Base-by-base conservation (phyloP, 2,888 invertebrate species). In the Leptinotarsa peninsularis region DNA sequence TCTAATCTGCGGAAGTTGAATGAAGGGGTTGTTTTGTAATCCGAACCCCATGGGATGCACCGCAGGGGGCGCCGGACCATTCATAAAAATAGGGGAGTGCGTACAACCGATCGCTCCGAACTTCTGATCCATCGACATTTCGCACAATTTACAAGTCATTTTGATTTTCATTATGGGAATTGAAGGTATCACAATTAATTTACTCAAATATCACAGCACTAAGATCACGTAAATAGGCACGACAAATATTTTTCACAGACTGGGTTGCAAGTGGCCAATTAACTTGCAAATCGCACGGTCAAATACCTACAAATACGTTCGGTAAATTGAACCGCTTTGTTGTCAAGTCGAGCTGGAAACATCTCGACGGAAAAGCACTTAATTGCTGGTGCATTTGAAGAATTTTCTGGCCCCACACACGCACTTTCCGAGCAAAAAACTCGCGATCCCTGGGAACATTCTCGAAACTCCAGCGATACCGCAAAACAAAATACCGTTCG, bases 1-100 rank as follows among this genome's bases (percentile, higher is more conserved):
- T 88, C 91, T 91, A 84, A 92, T 89, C 85, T 91, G 91, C 74
- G 90, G 90, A 83, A 90, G 86, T 60, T 81, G 81, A 84, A 90
- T 88, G 80, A 91, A 88, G 74, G 90, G 89, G 83, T 87, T 88
- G 87, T 84, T 89, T 86, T 84, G 89, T 85, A 88, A 87, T 84
- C 87, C 81, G 74, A 86, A 79, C 49, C 87, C 81, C 56, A 86
- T 75, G 33, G 85, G 82, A 73, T 85, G 85, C 49, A 86, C 80
- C 71, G 84, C 60, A 66, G 76, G 76, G 66, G 81, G 81, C 76
- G 84, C 74, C 76, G 85, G 83, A 67, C 81, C 80, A 66, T 85
- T 83, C 71, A 84, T 68, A 66, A 84, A 74, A 76, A 84, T 83
- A 60, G 84, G 79, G 63, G 84, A 83, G 80, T 88, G 88, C 15